A percentile compares a stretch with the other conserved stretches of the same genome.
These are phyloP conservation scores for Tineola bisselliella DNA, from an alignment of 2,888 invertebrate genomes.

Conservation along the genomic window DNA sequence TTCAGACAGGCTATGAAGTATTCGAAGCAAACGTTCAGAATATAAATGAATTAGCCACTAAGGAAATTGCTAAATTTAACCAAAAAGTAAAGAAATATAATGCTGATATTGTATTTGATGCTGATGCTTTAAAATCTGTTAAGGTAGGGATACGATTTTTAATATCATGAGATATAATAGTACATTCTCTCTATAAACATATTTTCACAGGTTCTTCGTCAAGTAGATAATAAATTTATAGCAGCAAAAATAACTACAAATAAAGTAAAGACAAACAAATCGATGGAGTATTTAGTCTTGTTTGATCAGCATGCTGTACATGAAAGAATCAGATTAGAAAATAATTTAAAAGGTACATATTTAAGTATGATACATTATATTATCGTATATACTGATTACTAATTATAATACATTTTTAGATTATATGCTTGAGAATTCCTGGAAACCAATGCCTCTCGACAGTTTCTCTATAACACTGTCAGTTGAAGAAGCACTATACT, in stretches of 20 bases:
- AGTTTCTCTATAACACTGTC: slow-evolving; percentile 34
- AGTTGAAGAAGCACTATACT: slow-evolving; percentile 58
- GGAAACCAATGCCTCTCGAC: slow-evolving; percentile 39
- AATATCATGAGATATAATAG: no score
- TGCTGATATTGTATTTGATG: slow-evolving; percentile 39
- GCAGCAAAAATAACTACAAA: slow-evolving; percentile 47
- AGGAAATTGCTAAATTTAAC: slow-evolving; percentile 35
- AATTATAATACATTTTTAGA: no score
- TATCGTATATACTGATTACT: no score
- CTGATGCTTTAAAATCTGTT: slow-evolving; percentile 32
- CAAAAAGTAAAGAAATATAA: slow-evolving; percentile 33
- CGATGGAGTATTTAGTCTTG: slow-evolving; percentile 64
- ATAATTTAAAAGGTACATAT: slow-evolving; percentile 69
- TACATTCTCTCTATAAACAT: no score
- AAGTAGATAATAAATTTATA: slow-evolving; percentile 81
- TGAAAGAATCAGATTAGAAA: slow-evolving; percentile 83
- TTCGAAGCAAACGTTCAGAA: slow-evolving; percentile 38
- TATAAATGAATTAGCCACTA: slow-evolving; percentile 28
- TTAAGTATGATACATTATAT: no score
- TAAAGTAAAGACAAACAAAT: slow-evolving; percentile 28
- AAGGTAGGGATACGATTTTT: slow-evolving; percentile 29
- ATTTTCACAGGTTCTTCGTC: slow-evolving; percentile 73
- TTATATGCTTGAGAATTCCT: slow-evolving; percentile 46
- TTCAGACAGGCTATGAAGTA: slow-evolving; percentile 55
- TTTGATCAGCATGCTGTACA: slow-evolving; percentile 92